Evolutionary conservation across 2,113 vertebrate species (phyloP).

Genomic region (Myiopsitta monachus): DNA sequence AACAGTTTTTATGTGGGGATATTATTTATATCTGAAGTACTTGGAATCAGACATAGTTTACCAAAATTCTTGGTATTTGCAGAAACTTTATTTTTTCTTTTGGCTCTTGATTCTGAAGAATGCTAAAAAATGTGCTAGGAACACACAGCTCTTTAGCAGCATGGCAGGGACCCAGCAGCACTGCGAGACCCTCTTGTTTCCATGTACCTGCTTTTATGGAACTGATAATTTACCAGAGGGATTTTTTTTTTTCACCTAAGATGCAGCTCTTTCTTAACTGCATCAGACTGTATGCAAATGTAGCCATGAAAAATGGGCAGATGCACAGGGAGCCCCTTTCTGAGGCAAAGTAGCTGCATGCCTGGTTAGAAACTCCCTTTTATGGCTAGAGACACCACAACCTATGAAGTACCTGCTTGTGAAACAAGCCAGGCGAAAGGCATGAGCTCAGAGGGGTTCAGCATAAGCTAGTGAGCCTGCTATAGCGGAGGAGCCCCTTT

Average conservation of each 20-base stretch:
- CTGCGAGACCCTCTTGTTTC: background rate
- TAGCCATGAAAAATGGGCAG: background rate
- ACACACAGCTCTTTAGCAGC: background rate
- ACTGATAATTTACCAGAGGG: background rate
- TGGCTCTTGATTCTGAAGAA: background rate
- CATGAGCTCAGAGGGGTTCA: background rate
- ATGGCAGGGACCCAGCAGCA: background rate
- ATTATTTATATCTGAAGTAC: background rate
- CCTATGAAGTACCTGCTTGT: background rate
- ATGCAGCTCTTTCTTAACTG: background rate
- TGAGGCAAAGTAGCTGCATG: background rate
- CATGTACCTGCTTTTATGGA: background rate
- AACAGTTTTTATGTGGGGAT: background rate
- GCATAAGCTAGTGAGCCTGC: background rate
- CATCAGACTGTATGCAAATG: background rate
- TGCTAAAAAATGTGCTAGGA: background rate
- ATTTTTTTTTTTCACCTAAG: background rate
- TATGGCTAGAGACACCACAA: background rate
- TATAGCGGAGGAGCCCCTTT: accelerated
- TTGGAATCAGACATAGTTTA: background rate
- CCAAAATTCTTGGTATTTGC: background rate
- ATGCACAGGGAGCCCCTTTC: background rate
- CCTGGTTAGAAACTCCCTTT: background rate
- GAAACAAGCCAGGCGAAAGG: background rate
- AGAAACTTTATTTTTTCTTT: background rate